phyloP scores from a whole-genome alignment of 2,113 vertebrate genomes.

The Cynocephalus volans region DNA sequence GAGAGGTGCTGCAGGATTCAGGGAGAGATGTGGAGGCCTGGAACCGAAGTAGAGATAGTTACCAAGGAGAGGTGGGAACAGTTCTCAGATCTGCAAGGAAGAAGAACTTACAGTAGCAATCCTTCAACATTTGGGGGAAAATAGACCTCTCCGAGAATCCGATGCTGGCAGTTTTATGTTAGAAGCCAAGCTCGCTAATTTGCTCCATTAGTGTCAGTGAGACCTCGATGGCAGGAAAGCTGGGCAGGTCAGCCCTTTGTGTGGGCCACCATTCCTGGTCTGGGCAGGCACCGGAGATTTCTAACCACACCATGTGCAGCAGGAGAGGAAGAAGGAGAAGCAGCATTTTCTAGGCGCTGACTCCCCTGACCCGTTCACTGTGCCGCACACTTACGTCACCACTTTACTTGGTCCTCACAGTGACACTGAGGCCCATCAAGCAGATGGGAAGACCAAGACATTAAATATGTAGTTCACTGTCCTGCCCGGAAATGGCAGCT shows the following conservation, averaged over 20 bases:
- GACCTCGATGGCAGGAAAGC: neutral
- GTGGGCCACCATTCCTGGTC: neutral
- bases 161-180: neutral
- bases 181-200: neutral
- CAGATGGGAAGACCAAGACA: neutral
- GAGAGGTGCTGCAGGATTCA: neutral
- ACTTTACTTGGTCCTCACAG: neutral
- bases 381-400: neutral
- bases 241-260: neutral
- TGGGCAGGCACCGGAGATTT: neutral
- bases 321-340: neutral
- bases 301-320: neutral
- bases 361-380: accelerated
- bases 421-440: neutral
- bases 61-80: neutral
- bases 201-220: neutral
- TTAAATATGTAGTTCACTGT: neutral
- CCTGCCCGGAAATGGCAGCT: neutral
- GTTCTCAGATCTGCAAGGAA: neutral
- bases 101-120: neutral
- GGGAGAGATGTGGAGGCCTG: neutral
- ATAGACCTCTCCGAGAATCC: neutral
- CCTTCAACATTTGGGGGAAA: neutral
- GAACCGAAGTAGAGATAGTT: neutral
- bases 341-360: neutral